Conservation (phyloP, 2,888 invertebrate species). For the Baronia brevicornis region DNA sequence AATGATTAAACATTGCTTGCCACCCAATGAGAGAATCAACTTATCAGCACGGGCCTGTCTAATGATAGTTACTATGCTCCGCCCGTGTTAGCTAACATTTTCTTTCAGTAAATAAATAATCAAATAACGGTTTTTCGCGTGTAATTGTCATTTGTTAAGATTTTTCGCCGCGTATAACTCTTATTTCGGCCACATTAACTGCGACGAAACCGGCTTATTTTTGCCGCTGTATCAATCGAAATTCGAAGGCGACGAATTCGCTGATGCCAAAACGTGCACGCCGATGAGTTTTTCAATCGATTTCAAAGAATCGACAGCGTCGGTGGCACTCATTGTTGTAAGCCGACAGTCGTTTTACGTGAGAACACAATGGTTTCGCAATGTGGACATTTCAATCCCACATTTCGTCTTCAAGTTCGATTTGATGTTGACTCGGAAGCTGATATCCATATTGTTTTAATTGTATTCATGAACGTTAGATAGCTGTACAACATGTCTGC, state of each 20-base stretch:
- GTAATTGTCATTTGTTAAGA: no score
- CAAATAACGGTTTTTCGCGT: no score
- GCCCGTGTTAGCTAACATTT: no score
- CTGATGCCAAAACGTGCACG: slow-evolving; percentile 73
- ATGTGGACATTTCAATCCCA: slow-evolving; percentile 40
- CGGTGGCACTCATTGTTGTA: slow-evolving; percentile 71
- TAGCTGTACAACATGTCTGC: no score
- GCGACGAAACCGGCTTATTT: slow-evolving; percentile 26
- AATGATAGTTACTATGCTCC: no score
- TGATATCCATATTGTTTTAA: no score
- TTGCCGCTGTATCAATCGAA: slow-evolving; percentile 40
- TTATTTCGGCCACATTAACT: slow-evolving; percentile 23
- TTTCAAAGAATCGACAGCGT: slow-evolving; percentile 66
- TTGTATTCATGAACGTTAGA: no score
- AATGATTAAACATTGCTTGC: no score
- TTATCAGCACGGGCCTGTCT: no score
- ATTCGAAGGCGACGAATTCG: slow-evolving; percentile 61
- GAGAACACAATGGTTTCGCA: slow-evolving; percentile 70
- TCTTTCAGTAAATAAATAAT: no score
- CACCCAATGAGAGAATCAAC: no score
- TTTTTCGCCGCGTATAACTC: no score
- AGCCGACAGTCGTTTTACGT: slow-evolving; percentile 63
- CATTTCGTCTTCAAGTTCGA: slow-evolving; percentile 39
- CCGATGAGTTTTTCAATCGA: slow-evolving; percentile 69
- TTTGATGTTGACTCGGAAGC: slow-evolving; percentile 31